These are phyloP conservation scores for Megalops cyprinoides DNA, from an alignment of 2,797 vertebrate genomes.

Conservation along the genomic window DNA sequence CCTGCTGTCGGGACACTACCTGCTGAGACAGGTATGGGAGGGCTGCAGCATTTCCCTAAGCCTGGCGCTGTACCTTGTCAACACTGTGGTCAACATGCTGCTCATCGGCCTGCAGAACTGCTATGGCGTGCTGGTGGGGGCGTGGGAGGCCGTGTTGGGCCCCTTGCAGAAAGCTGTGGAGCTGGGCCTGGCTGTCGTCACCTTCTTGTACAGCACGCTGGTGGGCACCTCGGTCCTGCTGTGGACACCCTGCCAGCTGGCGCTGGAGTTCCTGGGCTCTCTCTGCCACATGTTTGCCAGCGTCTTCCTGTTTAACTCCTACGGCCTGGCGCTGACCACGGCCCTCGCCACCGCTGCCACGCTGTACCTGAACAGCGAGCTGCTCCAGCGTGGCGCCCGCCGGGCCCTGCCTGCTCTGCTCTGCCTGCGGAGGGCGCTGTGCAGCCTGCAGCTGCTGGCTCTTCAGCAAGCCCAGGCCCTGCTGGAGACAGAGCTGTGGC, in stretches of 20 bases:
- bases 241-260: conserved; percentile 86
- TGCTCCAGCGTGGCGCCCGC: conserved; percentile 59
- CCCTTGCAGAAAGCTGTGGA: conserved; percentile 78
- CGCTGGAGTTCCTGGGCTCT: conserved; percentile 77
- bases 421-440: conserved; percentile 55
- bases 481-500: conserved; percentile 78
- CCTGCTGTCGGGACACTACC: conserved; percentile 71
- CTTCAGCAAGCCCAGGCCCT: conserved; percentile 21
- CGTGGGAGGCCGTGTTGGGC: conserved; percentile 78
- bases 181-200: conserved; percentile 76
- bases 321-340: conserved; percentile 78
- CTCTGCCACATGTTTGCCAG: conserved; percentile 76
- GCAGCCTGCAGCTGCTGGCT: conserved; percentile 60
- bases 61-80: conserved; percentile 85
- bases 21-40: conserved; percentile 78
- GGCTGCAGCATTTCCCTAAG: conserved; percentile 81
- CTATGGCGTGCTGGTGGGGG: conserved; percentile 66
- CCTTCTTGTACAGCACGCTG: conserved; percentile 85
- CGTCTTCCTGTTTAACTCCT: conserved; percentile 82
- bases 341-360: conserved; percentile 66
- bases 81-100: conserved; percentile 87
- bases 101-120: conserved; percentile 86
- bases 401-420: conserved; percentile 63
- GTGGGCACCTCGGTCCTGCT: conserved; percentile 84
- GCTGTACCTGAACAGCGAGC: conserved; percentile 75